Evolutionary conservation across 2,888 invertebrate genomes (phyloP).

Genomic region (Melanostoma scalare): DNA sequence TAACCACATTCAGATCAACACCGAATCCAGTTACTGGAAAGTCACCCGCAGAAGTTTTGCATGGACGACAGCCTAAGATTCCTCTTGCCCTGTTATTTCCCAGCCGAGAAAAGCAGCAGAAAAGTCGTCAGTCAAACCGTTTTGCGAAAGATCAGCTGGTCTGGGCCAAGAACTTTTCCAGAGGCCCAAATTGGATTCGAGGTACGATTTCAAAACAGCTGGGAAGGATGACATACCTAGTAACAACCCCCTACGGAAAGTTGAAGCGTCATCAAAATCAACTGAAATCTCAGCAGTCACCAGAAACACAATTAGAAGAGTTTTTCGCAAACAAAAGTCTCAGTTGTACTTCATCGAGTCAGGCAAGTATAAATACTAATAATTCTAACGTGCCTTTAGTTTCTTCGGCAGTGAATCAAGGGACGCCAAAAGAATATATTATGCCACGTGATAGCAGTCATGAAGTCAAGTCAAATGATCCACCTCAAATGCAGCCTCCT

Average conservation of each 20-base stretch:
- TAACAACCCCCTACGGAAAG: neutral
- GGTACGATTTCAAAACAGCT: constrained; percentile 1
- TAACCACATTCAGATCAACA: neutral
- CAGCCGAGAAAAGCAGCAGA: neutral
- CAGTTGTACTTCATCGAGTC: neutral
- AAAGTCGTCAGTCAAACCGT: constrained; percentile 3
- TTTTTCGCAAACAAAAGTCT: constrained; percentile 1
- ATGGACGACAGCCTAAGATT: neutral
- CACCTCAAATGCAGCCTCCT: neutral
- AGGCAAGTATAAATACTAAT: neutral
- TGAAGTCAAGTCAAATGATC: neutral
- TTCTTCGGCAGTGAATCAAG: neutral
- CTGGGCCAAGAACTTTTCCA: constrained; percentile 12
- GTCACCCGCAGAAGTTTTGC: constrained; percentile 1
- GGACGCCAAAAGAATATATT: neutral
- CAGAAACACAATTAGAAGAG: neutral
- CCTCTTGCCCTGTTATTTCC: no score
- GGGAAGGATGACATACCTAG: neutral
- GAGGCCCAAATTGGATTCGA: constrained; percentile 1
- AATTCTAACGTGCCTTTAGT: neutral
- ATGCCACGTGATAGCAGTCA: neutral
- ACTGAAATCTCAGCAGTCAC: constrained; percentile 1
- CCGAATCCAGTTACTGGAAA: neutral
- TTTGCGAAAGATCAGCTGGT: neutral
- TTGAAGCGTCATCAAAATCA: constrained; percentile 1